Evolutionary conservation across 2,113 vertebrate genomes (phyloP).

Genomic region (Callopanchax toddi): DNA sequence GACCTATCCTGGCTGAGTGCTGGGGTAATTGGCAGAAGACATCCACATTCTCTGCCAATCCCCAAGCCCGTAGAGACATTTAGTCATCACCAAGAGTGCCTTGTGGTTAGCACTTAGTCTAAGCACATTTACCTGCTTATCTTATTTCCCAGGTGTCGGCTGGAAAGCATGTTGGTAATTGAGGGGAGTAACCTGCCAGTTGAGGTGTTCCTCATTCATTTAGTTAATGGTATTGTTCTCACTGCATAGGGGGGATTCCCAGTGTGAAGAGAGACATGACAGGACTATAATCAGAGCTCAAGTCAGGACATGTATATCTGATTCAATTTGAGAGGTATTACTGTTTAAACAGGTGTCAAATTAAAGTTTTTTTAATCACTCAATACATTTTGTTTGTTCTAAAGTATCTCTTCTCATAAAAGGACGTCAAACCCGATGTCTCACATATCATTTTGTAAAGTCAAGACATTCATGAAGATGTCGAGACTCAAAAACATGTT

Average conservation of each 20-base stretch:
- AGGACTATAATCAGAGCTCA: constrained; percentile 46
- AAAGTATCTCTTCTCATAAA: no score
- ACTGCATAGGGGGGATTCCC: constrained; percentile 21
- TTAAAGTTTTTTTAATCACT: not conserved
- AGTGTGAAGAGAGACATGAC: constrained; percentile 39
- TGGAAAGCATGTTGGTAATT: constrained; percentile 59
- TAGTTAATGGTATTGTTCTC: constrained; percentile 58
- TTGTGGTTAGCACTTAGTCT: constrained; percentile 68
- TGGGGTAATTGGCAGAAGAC: constrained; percentile 50
- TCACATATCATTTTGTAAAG: no score
- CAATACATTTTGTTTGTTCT: no score
- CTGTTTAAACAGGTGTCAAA: constrained; percentile 27
- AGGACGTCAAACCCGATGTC: no score
- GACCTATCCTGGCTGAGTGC: constrained; percentile 37
- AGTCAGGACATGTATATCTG: constrained; percentile 17
- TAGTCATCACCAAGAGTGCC: constrained; percentile 63
- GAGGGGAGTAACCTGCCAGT: constrained; percentile 59
- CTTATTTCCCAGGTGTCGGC: constrained; percentile 65
- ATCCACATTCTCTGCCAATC: constrained; percentile 57
- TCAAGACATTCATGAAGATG: no score
- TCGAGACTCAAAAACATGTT: no score
- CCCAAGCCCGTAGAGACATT: constrained; percentile 47
- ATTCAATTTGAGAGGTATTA: constrained; percentile 5
- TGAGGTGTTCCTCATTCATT: constrained; percentile 57
- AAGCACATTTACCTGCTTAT: constrained; percentile 71